Evolutionary conservation across 2,888 invertebrate genomes (phyloP), one percentile per base, ranked within the genome.

Genomic region (Thalpophila matura): DNA sequence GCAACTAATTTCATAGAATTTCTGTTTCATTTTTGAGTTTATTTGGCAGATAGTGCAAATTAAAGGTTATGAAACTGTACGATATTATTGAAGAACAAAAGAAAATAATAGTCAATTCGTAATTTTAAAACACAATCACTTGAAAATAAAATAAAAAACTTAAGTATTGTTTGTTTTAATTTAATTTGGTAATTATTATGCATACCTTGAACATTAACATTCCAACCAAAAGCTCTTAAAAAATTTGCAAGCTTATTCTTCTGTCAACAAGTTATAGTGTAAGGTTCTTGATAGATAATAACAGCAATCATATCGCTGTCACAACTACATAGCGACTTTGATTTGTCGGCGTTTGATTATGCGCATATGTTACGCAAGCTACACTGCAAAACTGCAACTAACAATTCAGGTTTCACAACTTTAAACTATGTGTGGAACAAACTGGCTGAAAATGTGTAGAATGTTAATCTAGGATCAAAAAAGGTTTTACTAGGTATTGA

Each of bases 301-400:
- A 31, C 62, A 49, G 59, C 47, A 77, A 77, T 69, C 57, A 69
- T 69, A 45, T 49, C 49, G 61, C 61, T 75, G 62, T 55, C 69
- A 66, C 50, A 74, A 66, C 49, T 20, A 31, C n/a, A n/a, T n/a
- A n/a, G 45, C 43, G 49, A 35, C 24, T 38, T 24, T 57, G 61
- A 71, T 78, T 61, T 74, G 74, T 71, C 33, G 42, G 31, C 18
- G 27, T 64, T 62, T 57, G 56, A 78, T 61, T 59, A 74, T 66
- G 71, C 61, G 56, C 61, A 61, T 49, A 29, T n/a, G 62, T 68
- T 68, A 60, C 58, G 69, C 56, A 69, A 71, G 10, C 14, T 27
- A 42, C 51, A 45, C 20, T 46, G 55, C 65, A 60, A 24, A 35
- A 24, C 26, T 53, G 14, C 53, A 27, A 56, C 38, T 45, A 27